A percentile compares a stretch with the other conserved stretches of the same genome.
Evolutionary conservation across 1,140 invertebrate species (phyloP).

Genomic region (Euwallacea fornicatus): DNA sequence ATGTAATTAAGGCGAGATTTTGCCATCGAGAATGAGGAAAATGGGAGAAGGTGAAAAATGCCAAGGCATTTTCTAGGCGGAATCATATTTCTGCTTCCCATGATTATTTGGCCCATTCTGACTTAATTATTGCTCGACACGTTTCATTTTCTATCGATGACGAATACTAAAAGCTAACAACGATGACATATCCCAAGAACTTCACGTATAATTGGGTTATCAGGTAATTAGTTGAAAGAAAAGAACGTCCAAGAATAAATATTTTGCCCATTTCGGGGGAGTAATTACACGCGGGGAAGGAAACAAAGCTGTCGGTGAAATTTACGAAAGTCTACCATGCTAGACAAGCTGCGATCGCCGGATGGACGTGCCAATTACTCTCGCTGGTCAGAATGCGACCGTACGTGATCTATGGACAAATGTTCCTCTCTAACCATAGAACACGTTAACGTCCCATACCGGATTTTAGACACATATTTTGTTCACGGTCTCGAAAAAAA

Average conservation of each 20-base stretch:
- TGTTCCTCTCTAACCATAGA: slow-evolving; percentile 14
- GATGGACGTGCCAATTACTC: slow-evolving; percentile 31
- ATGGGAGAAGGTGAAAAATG: not conserved
- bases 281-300: slow-evolving; percentile 27
- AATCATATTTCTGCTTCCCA: slow-evolving; percentile 1
- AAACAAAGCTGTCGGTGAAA: slow-evolving; percentile 33
- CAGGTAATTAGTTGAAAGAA: slow-evolving; percentile 31
- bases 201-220: slow-evolving; percentile 16
- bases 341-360: slow-evolving; percentile 21
- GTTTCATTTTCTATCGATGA: too few relatives aligned
- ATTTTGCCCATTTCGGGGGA: slow-evolving; percentile 29
- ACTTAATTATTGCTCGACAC: too few relatives aligned
- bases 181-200: slow-evolving; percentile 16
- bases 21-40: not conserved
- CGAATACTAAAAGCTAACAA: not conserved
- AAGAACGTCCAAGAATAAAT: slow-evolving; percentile 32
- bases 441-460: not conserved
- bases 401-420: slow-evolving; percentile 31
- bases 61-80: not conserved
- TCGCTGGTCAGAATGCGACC: slow-evolving; percentile 27
- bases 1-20: not conserved
- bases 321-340: slow-evolving; percentile 28
- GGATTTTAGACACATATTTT: not conserved
- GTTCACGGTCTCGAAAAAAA: too few relatives aligned
- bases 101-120: not conserved